phyloP scores from a whole-genome alignment of 2,888 invertebrate genomes.

The Calephelis perditalis region DNA sequence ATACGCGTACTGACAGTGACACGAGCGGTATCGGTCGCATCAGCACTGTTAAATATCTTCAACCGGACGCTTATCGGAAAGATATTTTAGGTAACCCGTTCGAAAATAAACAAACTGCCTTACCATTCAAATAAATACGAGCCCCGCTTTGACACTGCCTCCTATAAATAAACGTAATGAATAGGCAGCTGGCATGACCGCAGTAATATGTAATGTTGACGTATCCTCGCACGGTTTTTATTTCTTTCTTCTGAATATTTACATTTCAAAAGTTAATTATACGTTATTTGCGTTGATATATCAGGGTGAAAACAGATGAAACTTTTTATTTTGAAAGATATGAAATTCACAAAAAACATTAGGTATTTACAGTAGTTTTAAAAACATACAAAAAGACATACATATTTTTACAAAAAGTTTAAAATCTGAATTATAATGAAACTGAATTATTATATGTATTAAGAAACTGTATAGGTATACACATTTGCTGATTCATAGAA shows the following conservation, averaged over 20 bases:
- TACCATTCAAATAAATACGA: constrained; percentile 69
- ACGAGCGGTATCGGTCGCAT: constrained; percentile 51
- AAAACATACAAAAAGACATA: too few relatives aligned
- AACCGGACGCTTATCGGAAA: constrained; percentile 64
- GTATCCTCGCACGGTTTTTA: constrained; percentile 65
- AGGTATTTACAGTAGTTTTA: too few relatives aligned
- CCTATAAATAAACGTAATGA: constrained; percentile 76
- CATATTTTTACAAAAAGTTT: too few relatives aligned
- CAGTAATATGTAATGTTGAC: constrained; percentile 68
- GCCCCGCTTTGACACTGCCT: constrained; percentile 67
- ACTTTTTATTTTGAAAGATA: too few relatives aligned
- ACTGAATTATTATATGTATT: too few relatives aligned
- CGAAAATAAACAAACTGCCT: constrained; percentile 69
- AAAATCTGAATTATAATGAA: too few relatives aligned
- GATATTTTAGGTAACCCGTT: constrained; percentile 65
- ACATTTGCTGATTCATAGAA: too few relatives aligned
- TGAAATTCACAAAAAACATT: too few relatives aligned
- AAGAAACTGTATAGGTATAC: too few relatives aligned
- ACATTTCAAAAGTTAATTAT: constrained; percentile 49
- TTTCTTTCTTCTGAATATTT: constrained; percentile 66
- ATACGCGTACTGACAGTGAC: constrained; percentile 55
- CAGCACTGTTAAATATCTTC: constrained; percentile 34
- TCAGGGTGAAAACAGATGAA: too few relatives aligned
- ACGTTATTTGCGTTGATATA: not conserved
- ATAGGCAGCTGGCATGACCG: constrained; percentile 66